Conservation (phyloP, 2,888 invertebrate species). For the Tetragonisca angustula region DNA sequence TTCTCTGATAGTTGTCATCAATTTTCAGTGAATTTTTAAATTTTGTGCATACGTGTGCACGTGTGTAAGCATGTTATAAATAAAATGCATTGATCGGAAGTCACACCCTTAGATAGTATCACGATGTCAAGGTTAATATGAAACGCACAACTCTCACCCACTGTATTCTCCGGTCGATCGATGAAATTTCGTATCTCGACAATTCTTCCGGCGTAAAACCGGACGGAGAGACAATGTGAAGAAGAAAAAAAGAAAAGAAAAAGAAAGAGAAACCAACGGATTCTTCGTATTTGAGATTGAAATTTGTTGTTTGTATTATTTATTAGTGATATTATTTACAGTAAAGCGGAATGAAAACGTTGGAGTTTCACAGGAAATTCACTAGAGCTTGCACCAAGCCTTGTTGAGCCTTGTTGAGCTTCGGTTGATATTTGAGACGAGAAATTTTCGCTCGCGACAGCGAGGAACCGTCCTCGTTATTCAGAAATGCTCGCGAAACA, state of each 20-base stretch:
- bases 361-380: background rate
- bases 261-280: background rate
- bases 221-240: background rate
- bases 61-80: background rate
- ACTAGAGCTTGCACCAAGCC: background rate
- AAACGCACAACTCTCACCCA: slow-evolving; percentile 28
- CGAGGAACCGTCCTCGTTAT: slow-evolving; percentile 20
- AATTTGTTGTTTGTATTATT: background rate
- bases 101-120: slow-evolving; percentile 29
- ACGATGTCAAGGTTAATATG: slow-evolving; percentile 40
- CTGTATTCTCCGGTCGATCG: background rate
- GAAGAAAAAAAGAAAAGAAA: too few species aligned
- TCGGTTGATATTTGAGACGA: background rate
- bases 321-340: background rate
- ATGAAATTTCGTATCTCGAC: background rate
- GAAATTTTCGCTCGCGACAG: background rate
- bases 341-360: background rate
- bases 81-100: slow-evolving; percentile 44
- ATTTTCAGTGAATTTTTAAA: background rate
- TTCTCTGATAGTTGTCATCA: background rate
- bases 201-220: background rate
- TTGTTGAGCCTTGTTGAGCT: background rate
- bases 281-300: background rate
- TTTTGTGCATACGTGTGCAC: background rate
- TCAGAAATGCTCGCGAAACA: slow-evolving; percentile 47